Conservation (phyloP, 2,888 invertebrate genomes). For the Drosophila koepferae region DNA sequence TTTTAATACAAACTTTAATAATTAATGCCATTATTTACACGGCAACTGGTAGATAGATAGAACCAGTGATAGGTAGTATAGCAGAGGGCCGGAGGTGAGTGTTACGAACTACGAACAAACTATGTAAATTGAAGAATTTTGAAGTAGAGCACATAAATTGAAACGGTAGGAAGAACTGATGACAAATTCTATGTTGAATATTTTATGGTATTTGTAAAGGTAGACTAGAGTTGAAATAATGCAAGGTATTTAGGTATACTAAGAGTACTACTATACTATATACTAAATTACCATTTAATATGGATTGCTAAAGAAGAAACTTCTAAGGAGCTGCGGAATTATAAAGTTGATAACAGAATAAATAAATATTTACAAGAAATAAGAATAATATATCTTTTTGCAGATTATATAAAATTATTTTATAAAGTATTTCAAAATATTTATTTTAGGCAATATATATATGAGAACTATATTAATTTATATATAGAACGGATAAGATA, state of each 20-base stretch:
- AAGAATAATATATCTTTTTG: not conserved
- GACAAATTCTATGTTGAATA: not conserved
- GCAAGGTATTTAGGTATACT: too few species aligned
- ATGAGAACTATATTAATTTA: not conserved
- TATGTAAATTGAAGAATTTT: slow-evolving; percentile 39
- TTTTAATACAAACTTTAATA: slow-evolving; percentile 66
- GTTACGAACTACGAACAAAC: not conserved
- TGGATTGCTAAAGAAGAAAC: not conserved
- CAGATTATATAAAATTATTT: too few species aligned
- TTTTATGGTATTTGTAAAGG: not conserved
- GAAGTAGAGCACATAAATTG: slow-evolving; percentile 10
- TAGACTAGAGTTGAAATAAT: not conserved
- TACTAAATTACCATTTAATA: not conserved
- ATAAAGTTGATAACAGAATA: not conserved
- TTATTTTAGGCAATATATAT: not conserved
- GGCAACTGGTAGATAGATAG: not conserved
- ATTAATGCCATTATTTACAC: slow-evolving; percentile 60
- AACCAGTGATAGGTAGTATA: too few species aligned
- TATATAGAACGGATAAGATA: not conserved
- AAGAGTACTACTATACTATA: too few species aligned
- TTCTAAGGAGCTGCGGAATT: not conserved
- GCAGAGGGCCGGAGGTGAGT: not conserved
- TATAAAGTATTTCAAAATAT: too few species aligned
- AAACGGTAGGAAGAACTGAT: not conserved
- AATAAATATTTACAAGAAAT: not conserved